Evolutionary conservation across 2,113 vertebrate species (phyloP), one percentile per base, ranked within the genome.

Genomic region (Thermophis baileyi): DNA sequence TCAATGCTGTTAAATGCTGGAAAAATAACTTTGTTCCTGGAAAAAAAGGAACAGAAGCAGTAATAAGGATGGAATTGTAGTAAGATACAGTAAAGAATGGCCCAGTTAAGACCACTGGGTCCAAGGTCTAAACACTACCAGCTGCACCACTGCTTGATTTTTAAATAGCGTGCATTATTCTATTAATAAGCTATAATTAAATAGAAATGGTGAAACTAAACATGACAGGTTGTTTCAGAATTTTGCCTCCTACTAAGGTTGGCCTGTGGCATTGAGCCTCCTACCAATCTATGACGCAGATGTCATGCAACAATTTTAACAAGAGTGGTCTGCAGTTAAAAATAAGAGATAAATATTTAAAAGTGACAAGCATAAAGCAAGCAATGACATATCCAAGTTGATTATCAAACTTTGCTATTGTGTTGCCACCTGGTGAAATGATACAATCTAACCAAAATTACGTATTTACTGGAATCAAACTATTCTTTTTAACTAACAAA

Each of bases 361-460:
- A 95, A 93, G 89, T 55, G 94, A 94, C 87, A 92, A 89, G 90
- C 22, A 89, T 57, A 93, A 95, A 93, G 4, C 11, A 40, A 63
- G 87, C 94, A 57, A 90, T 87, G 14, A 89, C 6, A 60, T 85
- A 47, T 81, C 35, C 94, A 91, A 94, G 81, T 91, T 93, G 51
- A 92, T 91, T 93, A 92, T 16, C 90, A 94, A 96, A 95, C 51
- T 95, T 95, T 30, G 54, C 94, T 94, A 91, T 93, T 93, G 93
- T 94, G 92, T 94, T 93, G 93, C 96, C 96, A 96, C 96, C 96
- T 96, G 96, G 95, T 94, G 90, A 97, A 97, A 96, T 90, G 90
- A 90, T 27, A 94, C 11, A 47, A 94, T 96, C 94, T 85, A 69
- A 96, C 94, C 95, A 95, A 96, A 96, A 96, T 94, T 95, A 95